Evolutionary conservation across 2,113 vertebrate genomes (phyloP).

Genomic region (Amazona vittata): DNA sequence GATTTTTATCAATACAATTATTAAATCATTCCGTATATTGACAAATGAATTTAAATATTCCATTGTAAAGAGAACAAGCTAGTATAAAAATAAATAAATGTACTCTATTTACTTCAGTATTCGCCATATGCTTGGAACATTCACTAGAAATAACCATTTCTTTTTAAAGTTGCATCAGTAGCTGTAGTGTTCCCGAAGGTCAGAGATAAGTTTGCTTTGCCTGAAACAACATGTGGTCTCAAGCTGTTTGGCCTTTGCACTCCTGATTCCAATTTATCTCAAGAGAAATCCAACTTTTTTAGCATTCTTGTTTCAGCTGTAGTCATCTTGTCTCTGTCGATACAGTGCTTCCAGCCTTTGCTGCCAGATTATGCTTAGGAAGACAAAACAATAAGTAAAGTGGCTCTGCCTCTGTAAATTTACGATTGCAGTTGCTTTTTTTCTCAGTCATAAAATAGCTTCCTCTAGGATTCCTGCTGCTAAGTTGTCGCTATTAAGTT

Average conservation of each 20-base stretch:
- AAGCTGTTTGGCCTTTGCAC: not conserved
- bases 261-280: not conserved
- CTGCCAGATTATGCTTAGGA: conserved; percentile 2
- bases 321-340: not conserved
- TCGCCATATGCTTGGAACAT: not conserved
- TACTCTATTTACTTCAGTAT: not conserved
- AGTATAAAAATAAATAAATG: not conserved
- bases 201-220: not conserved
- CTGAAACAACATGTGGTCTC: not conserved
- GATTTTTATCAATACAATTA: not conserved
- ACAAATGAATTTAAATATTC: not conserved
- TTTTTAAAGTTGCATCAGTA: not conserved
- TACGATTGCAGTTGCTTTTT: not conserved
- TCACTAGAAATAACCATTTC: not conserved
- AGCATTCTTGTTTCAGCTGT: not conserved
- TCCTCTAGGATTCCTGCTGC: not conserved
- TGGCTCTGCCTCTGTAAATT: not conserved
- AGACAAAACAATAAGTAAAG: not conserved
- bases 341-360: not conserved
- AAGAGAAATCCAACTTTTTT: not conserved
- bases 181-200: not conserved
- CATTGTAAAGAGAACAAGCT: not conserved
- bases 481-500: not conserved
- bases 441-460: not conserved
- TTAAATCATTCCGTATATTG: not conserved